Evolutionary conservation across 37 sponge, comb jelly and placozoan species (phyloP), one percentile per base, ranked within the genome.

Genomic region (Spongia lamella): DNA sequence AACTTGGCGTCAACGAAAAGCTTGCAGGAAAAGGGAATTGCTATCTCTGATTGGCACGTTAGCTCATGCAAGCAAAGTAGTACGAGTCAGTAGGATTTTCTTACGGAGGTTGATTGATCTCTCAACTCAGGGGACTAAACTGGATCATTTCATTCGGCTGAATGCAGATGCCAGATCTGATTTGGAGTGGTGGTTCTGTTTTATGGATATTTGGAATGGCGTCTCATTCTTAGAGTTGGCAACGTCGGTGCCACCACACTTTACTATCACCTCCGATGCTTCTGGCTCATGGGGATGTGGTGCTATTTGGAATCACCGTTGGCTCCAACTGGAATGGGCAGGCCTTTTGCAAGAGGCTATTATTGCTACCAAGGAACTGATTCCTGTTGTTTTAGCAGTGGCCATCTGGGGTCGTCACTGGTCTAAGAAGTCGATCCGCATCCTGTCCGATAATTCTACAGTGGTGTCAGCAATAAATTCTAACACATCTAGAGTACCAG

Each of bases 281-380:
- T 79, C 61, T 9, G 80, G 80, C 32, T 5, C 21, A 60, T 69
- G 80, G 70, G 80, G 80, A 32, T 79, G 80, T 19, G 70, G 70
- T 31, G 80, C 71, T 24, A 43, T 38, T 39, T 55, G 59, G 35
- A 27, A 31, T 15, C 20, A 26, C n/a, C 19, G 43, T 25, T 83
- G 84, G 84, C 66, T 83, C 34, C 84, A 83, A 47, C 53, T 63
- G 37, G 25, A 66, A 30, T 83, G 84, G 84, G 38, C 50, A 4
- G 71, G 7, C 26, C 24, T 19, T 14, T 29, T 47, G 40, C 19
- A 24, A 25, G 22, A 31, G 9, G 59, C 22, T 1, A 53, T 29
- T 25, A 76, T 83, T 31, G 15, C 84, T 7, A 38, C 51, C 2
- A 66, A 79, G 22, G 76, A 75, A 73, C 60, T 75, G 66, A 24